Conservation (phyloP, 1,140 invertebrate species). For the Drosophila melanica region DNA sequence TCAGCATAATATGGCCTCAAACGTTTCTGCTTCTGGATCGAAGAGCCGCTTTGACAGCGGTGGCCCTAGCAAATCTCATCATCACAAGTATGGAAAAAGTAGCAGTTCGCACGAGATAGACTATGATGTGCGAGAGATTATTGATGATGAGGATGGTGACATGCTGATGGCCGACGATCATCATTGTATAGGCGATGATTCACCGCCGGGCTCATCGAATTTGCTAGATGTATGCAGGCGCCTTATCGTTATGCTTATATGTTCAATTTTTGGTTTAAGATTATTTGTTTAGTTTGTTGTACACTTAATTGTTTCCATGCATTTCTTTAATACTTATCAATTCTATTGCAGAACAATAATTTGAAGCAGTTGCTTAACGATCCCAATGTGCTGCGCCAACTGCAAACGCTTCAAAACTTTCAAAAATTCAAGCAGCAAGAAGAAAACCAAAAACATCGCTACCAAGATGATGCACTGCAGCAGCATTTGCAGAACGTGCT, state of each 20-base stretch:
- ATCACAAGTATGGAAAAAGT: conserved; percentile 74
- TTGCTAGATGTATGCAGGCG: conserved; percentile 63
- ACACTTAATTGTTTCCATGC: background rate
- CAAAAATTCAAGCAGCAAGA: conserved; percentile 88
- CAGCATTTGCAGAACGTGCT: conserved; percentile 88
- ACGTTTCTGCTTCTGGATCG: conserved; percentile 29
- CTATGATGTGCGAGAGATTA: conserved; percentile 66
- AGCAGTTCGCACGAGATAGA: conserved; percentile 66
- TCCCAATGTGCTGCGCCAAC: conserved; percentile 88
- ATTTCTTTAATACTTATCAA: conserved; percentile 8
- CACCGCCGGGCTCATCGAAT: conserved; percentile 67
- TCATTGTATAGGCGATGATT: conserved; percentile 73
- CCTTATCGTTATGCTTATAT: conserved; percentile 4
- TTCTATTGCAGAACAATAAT: conserved; percentile 75
- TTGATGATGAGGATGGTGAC: conserved; percentile 66
- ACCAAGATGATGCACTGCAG: conserved; percentile 92
- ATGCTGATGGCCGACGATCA: conserved; percentile 68
- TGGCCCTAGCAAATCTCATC: conserved; percentile 56
- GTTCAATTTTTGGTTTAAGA: conserved; percentile 15
- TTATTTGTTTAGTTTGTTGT: conserved; percentile 24
- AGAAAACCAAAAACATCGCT: conserved; percentile 88
- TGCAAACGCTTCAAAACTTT: conserved; percentile 85
- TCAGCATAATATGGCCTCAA: conserved; percentile 27
- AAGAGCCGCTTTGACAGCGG: conserved; percentile 40
- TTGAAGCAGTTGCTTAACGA: conserved; percentile 86